Evolutionary conservation across 1,140 invertebrate species (phyloP), one percentile per base, ranked within the genome.

Genomic region (Drosophila pandora): DNA sequence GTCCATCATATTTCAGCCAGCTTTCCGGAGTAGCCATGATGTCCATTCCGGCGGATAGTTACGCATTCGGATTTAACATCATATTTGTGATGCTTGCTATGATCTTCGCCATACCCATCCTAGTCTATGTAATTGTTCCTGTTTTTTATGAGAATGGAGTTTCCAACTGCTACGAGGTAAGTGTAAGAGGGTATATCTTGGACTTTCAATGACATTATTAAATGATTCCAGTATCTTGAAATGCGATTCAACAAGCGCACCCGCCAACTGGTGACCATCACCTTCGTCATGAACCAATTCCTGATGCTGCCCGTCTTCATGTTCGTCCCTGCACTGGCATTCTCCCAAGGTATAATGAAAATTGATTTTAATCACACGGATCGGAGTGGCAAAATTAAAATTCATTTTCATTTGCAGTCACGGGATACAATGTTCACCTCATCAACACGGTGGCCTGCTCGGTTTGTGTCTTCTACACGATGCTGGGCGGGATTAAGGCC

Each of bases 381-480:
- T 28, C 8, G 22, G 7, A 23, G 48, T 39, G 25, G 8, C 7
- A 10, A 4, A 52, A 59, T 70, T 62, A 72, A 72, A 72, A 83
- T 53, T 60, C 13, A 48, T 63, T 70, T 70, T 50, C 7, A 48
- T 82, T 92, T 92, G 58, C 88, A 95, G 96, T 96, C 28, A 96
- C 96, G 43, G 95, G 95, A n/a, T 92, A 96, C 3, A 94, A 95
- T 64, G 92, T 96, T 25, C 95, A 95, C 80, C 81, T 95, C 39
- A 94, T 96, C 37, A 95, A 96, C 41, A 93, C 94, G 5, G 83
- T 95, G 2, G 95, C 96, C 21, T 96, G 95, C 55, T 91, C 94
- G 22, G 93, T 97, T 13, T 97, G 96, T 90, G 96, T 96, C 45
- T 96, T 97, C 84, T 97, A 97, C 85, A 97, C 96, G 2, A 94